Base-by-base conservation (phyloP, 2,888 invertebrate genomes). In the Ennomos quercinarius region DNA sequence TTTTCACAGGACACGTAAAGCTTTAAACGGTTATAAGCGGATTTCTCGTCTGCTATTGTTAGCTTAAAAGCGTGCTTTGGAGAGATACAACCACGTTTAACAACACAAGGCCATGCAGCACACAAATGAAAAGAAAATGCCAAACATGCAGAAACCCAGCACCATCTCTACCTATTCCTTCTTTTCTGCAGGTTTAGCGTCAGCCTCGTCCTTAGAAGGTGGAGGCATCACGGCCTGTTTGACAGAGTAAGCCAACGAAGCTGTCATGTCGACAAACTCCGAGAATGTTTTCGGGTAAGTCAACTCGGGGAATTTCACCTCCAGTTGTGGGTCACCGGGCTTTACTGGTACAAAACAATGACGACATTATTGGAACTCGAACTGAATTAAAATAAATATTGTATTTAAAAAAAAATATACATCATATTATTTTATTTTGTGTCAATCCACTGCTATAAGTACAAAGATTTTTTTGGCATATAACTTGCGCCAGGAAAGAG, bases 311-410 rank as follows among this genome's bases (percentile, higher is more conserved):
- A 95, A 89, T 74, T 91, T 90, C 57, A 93, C 80, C 77, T 95
- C 94, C 67, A 94, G 87, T 80, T 95, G 94, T 53, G 94, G 94
- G 73, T 95, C 95, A 54, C 95, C 95, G 37, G 95, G 95, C 88
- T 95, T 95, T 67, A 95, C 95, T 95, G 84, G 64, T 73, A 70
- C 41, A 54, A 47, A 48, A 59, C 40, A 44, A 52, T 41, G 17
- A 27, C 36, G 9, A 56, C 10, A 38, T 39, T 48, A 49, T 36
- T 4, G 27, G 6, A 27, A 27, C 2, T 6, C 1, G 6, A 27
- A 27, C 0, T 27, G 0, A 27, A n/a, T n/a, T n/a, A 27, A 27
- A 27, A 27, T 6, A 27, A 27, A 6, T 6, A 6, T 0, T 6
- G 27, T 27, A 27, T 4, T 27, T 27, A 4, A 27, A 27, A 6